These are phyloP conservation scores for Smutsia gigantea DNA, from an alignment of 2,797 vertebrate genomes.

Conservation along the genomic window DNA sequence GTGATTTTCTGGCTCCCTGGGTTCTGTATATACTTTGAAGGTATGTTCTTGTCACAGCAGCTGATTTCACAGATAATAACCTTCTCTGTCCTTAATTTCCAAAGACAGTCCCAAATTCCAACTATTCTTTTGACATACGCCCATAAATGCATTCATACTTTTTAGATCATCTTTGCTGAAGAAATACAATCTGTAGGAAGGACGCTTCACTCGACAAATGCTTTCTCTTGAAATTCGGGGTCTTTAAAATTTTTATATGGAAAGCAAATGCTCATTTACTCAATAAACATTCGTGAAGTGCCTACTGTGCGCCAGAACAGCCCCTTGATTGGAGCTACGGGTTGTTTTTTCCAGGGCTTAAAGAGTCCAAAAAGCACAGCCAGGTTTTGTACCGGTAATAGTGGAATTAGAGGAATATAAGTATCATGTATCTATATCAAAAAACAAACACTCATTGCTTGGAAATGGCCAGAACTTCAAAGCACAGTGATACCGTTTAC, in stretches of 20 bases:
- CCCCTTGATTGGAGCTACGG: neutral
- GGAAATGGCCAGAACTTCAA: constrained; percentile 5
- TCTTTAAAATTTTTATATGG: neutral
- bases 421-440: neutral
- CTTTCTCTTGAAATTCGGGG: neutral
- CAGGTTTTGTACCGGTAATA: neutral
- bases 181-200: neutral
- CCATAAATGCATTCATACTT: neutral
- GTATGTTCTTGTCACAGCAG: neutral
- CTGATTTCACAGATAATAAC: neutral
- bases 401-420: constrained; percentile 12
- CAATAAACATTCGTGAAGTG: neutral
- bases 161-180: neutral
- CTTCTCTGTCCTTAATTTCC: neutral
- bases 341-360: neutral
- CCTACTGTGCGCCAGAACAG: neutral
- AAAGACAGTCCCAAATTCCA: constrained; percentile 1
- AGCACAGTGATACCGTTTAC: neutral
- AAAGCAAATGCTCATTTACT: neutral
- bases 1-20: neutral
- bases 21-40: neutral
- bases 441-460: neutral
- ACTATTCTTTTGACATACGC: neutral
- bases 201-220: neutral
- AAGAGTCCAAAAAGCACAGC: neutral